Evolutionary conservation across 2,113 vertebrate genomes (phyloP).

Genomic region (Cichladusa arquata): DNA sequence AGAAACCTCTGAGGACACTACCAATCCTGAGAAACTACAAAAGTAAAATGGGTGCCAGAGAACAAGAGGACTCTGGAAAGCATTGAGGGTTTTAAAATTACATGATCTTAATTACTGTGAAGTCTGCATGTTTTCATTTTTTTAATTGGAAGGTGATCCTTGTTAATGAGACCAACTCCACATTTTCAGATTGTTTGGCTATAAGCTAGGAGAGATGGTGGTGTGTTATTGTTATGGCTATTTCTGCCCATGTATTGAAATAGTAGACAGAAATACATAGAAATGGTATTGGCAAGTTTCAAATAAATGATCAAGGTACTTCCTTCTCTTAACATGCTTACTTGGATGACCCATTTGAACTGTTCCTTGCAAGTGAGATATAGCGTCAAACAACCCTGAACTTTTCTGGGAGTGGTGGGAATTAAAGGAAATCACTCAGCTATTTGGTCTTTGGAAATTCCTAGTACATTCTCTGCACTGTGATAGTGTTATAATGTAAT

Average conservation of each 20-base stretch:
- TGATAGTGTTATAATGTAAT: not conserved
- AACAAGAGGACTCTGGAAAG: not conserved
- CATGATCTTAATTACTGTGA: conserved; percentile 6
- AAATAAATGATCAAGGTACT: not conserved
- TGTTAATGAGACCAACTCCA: not conserved
- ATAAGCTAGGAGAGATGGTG: not conserved
- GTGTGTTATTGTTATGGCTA: conserved; percentile 52
- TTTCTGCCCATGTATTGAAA: not conserved
- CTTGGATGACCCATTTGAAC: not conserved
- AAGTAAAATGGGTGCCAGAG: not conserved
- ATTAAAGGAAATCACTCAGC: not conserved
- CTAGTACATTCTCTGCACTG: not conserved
- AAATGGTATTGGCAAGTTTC: not conserved
- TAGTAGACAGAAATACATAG: not conserved
- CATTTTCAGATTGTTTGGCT: not conserved
- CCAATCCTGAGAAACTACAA: conserved; percentile 1
- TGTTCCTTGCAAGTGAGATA: not conserved
- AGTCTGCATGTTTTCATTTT: conserved; percentile 24
- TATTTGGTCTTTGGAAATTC: conserved; percentile 1
- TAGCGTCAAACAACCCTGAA: not conserved
- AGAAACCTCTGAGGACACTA: not conserved
- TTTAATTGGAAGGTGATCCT: conserved; percentile 19
- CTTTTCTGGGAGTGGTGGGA: not conserved
- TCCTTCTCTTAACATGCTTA: not conserved
- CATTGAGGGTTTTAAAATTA: not conserved